Evolutionary conservation across 2,113 vertebrate species (phyloP).

Genomic region (Blennius ocellaris): DNA sequence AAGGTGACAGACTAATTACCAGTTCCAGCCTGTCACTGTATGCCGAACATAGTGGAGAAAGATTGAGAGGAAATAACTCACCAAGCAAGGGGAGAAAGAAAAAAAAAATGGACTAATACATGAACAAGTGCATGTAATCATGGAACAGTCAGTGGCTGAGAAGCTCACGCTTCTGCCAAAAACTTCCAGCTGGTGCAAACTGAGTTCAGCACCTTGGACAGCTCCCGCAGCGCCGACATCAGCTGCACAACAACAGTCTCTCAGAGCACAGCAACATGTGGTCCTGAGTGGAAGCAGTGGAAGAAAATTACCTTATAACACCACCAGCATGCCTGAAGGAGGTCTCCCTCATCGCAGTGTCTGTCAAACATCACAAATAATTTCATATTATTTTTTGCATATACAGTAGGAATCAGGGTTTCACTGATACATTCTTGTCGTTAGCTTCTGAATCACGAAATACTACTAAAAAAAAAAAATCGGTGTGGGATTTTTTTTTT

Average conservation of each 20-base stretch:
- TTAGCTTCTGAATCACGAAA: no score
- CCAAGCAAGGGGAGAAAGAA: not conserved
- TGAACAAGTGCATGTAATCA: not conserved
- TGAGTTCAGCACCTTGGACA: conserved; percentile 23
- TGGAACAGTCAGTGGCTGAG: conserved; percentile 14
- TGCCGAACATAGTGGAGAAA: not conserved
- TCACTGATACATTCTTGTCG: no score
- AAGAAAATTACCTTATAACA: not conserved
- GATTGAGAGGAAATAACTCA: conserved; percentile 2
- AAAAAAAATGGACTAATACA: not conserved
- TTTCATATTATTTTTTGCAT: no score
- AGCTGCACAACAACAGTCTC: no score
- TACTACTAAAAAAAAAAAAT: no score
- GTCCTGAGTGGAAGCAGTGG: not conserved
- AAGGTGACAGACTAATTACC: no score
- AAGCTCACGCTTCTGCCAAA: conserved; percentile 2
- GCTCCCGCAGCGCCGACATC: not conserved
- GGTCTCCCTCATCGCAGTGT: not conserved
- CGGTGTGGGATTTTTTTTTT: no score
- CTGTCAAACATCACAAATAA: no score
- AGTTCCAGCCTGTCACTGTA: no score
- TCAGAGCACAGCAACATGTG: not conserved
- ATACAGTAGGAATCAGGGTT: no score
- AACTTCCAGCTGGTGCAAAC: not conserved
- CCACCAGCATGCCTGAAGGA: not conserved